These are phyloP conservation scores for Periparus ater DNA, from an alignment of 2,797 vertebrate species.

Conservation along the genomic window DNA sequence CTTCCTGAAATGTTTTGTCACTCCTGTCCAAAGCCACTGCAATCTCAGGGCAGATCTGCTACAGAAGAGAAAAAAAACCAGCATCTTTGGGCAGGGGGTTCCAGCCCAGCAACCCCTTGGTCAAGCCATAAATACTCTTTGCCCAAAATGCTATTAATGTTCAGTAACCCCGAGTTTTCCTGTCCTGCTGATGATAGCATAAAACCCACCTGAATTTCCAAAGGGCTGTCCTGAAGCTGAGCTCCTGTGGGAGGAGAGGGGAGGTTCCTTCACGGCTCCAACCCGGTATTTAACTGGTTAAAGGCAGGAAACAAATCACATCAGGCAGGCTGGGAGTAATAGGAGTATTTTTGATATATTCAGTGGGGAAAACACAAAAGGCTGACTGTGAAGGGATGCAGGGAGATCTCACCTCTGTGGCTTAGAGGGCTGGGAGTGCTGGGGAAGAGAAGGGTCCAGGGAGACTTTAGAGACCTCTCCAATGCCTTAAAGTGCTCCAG, in stretches of 20 bases:
- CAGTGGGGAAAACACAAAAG: neutral
- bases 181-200: neutral
- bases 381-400: neutral
- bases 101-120: neutral
- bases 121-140: neutral
- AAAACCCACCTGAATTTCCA: neutral
- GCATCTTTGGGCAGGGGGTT: neutral
- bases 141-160: neutral
- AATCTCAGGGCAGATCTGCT: neutral
- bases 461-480: fast-evolving
- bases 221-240: neutral
- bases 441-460: neutral
- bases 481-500: fast-evolving
- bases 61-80: neutral
- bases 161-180: neutral
- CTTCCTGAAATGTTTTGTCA: neutral
- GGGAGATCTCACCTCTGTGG: neutral
- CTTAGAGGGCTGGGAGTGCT: neutral
- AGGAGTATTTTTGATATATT: neutral
- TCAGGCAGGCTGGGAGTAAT: neutral
- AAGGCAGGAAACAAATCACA: neutral
- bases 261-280: neutral
- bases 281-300: fast-evolving
- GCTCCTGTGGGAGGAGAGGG: neutral
- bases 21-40: neutral